Evolutionary conservation across 2,888 invertebrate genomes (phyloP), one percentile per base, ranked within the genome.

Genomic region (Nomada goodeniana): DNA sequence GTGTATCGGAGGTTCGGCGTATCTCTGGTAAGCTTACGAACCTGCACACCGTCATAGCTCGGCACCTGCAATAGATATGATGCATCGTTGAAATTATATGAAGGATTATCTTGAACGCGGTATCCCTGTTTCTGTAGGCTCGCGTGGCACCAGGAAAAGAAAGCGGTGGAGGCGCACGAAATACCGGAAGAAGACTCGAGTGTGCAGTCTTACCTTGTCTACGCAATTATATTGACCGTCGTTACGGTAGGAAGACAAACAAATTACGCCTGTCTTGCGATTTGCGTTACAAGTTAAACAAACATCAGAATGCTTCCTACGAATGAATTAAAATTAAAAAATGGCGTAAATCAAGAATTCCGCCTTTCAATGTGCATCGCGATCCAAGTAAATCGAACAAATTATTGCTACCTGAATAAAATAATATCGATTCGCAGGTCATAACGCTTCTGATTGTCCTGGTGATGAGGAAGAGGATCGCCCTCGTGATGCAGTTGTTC

Each of bases 401-500:
- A 53, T n/a, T 13, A 1, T n/a, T 55, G 11, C 57, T 47, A 50
- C 5, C 68, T 52, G 4, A 44, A 55, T 11, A 15, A 36, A 36
- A 52, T 10, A 36, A 42, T 47, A 47, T 57, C 1, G n/a, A 74
- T 84, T 55, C 73, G 26, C 76, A 92, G 92, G 86, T 94, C 2
- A 87, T 95, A 18, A 94, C 95, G 18, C 85, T 95, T 63, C 90
- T 96, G 23, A 92, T 96, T 1, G 94, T 96, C 44, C 88, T 96
- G 47, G 95, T 95, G 0, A 95, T 96, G 95, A 93, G 96, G 80
- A 96, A 95, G 88, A 94, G 96, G 76, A 95, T 96, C 70, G 93
- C 94, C 80, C 93, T 96, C 73, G 96, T 96, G 0, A 95, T 96
- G 36, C 95, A 95, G 84, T 93, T 96, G 42, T 96, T 96, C 89